A percentile compares a stretch with the other conserved stretches of the same genome.
phyloP scores from a whole-genome alignment of 2,797 vertebrate genomes.

The Aphelocoma californica region DNA sequence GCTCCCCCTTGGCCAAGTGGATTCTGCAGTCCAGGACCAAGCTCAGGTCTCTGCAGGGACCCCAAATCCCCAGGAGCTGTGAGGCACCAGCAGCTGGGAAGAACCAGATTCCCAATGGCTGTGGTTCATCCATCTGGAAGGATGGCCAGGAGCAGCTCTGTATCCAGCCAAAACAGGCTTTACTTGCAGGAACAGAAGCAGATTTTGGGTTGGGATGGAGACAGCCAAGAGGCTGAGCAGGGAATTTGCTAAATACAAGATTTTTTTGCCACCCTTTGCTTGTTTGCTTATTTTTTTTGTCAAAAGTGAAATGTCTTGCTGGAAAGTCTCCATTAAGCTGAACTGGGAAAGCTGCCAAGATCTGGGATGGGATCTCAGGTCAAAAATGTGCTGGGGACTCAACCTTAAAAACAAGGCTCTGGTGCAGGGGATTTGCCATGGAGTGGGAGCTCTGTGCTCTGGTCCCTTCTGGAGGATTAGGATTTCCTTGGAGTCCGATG shows the following conservation, averaged over 20 bases:
- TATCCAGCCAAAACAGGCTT: not conserved
- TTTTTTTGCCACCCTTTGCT: not conserved
- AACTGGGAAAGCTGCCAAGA: slow-evolving; percentile 1
- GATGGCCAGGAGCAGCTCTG: not conserved
- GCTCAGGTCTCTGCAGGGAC: not conserved
- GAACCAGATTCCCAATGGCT: not conserved
- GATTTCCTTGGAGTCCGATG: not conserved
- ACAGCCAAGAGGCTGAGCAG: not conserved
- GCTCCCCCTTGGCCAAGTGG: not conserved
- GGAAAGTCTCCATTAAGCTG: slow-evolving; percentile 1
- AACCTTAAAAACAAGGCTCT: not conserved
- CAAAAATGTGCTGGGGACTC: not conserved
- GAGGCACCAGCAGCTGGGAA: not conserved
- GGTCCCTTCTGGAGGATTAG: not conserved
- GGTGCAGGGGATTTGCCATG: not conserved
- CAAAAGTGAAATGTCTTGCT: slow-evolving; percentile 16
- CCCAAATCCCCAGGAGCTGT: not conserved
- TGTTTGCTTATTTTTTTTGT: not conserved
- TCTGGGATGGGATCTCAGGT: not conserved
- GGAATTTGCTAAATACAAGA: not conserved
- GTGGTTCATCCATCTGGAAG: not conserved
- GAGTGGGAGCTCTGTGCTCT: not conserved
- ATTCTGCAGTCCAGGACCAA: not conserved
- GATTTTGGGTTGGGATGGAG: slow-evolving; percentile 3
- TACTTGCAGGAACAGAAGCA: not conserved